Percentiles rank a stretch among this genome's conserved stretches.
Evolutionary conservation across 1,140 invertebrate genomes (phyloP).

Genomic region (Aphis craccivora): DNA sequence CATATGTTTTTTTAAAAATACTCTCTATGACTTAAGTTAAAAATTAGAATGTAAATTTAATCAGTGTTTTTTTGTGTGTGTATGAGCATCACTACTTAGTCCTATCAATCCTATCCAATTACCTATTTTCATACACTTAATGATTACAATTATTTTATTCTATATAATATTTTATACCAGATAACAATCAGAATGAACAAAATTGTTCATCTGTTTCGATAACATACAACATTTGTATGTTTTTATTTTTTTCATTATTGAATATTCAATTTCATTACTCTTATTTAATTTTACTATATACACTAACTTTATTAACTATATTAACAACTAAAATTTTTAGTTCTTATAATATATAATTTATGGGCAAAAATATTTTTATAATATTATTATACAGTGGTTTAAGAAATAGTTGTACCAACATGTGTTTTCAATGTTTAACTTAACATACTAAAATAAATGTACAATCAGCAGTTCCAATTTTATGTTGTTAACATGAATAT

Average conservation of each 20-base stretch:
- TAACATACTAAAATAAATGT: background rate
- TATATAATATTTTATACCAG: background rate
- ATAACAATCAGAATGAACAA: background rate
- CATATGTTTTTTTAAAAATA: background rate
- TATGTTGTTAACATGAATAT: background rate
- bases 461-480: background rate
- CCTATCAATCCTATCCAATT: background rate
- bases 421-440: background rate
- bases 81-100: background rate
- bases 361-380: background rate
- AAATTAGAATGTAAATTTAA: constrained; percentile 22
- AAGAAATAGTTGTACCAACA: background rate
- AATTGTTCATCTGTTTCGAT: background rate
- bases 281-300: background rate
- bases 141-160: background rate
- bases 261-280: background rate
- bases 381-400: background rate
- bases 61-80: constrained; percentile 7
- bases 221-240: background rate
- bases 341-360: background rate
- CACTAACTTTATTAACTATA: background rate
- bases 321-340: background rate
- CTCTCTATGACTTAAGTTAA: constrained; percentile 6
- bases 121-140: background rate
- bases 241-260: background rate